Evolutionary conservation across 2,113 vertebrate genomes (phyloP), one percentile per base, ranked within the genome.

Genomic region (Labrus mixtus): DNA sequence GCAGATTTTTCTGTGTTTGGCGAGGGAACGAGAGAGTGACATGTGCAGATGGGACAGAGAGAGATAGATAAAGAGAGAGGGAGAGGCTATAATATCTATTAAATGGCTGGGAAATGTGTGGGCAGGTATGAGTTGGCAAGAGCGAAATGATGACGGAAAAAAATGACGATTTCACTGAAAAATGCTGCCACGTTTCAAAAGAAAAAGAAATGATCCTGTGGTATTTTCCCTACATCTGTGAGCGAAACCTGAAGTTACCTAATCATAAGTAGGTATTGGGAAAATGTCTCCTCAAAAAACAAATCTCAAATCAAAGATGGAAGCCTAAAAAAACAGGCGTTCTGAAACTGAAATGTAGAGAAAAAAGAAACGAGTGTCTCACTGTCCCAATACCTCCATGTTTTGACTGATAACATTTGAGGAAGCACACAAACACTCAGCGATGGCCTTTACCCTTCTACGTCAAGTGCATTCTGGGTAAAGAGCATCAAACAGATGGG

Each of bases 401-500:
- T 46, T 81, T 55, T 74, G 63, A 81, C 50, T 50, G 45, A 58
- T 8, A 51, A 58, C 16, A 19, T 2, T 73, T 8, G 4, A 60
- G 33, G 50, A 68, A 67, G 58, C 29, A 71, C 73, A 73, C 72
- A 68, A 78, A 71, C 73, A 81, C 56, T 69, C 69, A 71, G 10
- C 10, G 56, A 82, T 63, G 70, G 23, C 37, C 66, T 79, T 87
- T 61, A 80, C 63, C 79, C 73, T 10, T 69, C 29, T 39, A 15
- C 63, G 64, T 61, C 68, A 78, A 81, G 57, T 65, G 77, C 68
- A 88, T 22, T 87, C 50, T 53, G 55, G 57, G 72, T 90, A 85
- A 85, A 85, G 56, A 83, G 29, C 65, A 80, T 90, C 90, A 88
- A 75, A 87, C 90, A 90, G 83, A 86, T 19, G 37, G 23, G 48